phyloP scores from a whole-genome alignment of 2,888 invertebrate species.

The Epinotia nisella region DNA sequence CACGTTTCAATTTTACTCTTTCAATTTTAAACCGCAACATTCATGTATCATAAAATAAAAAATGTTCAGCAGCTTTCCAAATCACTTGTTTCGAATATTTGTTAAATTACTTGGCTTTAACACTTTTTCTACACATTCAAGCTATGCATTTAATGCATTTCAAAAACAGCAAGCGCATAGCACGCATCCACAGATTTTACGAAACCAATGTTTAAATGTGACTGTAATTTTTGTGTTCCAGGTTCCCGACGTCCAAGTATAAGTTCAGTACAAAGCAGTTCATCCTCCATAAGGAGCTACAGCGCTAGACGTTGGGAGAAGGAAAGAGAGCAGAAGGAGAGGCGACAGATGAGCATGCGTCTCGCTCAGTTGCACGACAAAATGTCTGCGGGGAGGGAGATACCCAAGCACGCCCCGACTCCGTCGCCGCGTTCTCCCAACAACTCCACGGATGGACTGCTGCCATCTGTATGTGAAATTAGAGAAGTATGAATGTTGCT shows the following conservation, averaged over 20 bases:
- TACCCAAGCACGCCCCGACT: slow-evolving; percentile 85
- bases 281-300: slow-evolving; percentile 92
- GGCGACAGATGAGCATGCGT: slow-evolving; percentile 91
- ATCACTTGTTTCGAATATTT: slow-evolving; percentile 3
- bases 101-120: slow-evolving; percentile 18
- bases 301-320: slow-evolving; percentile 91
- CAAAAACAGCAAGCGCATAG: slow-evolving; percentile 48
- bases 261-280: slow-evolving; percentile 93
- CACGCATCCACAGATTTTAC: slow-evolving; percentile 43
- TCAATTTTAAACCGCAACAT: not conserved
- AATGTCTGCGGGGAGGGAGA: slow-evolving; percentile 81
- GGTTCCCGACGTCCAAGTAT: slow-evolving; percentile 95
- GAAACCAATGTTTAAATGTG: slow-evolving; percentile 41
- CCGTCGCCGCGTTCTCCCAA: slow-evolving; percentile 91
- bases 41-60: not conserved
- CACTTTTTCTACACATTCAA: slow-evolving; percentile 26
- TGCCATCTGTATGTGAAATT: slow-evolving; percentile 92
- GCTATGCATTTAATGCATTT: slow-evolving; percentile 42
- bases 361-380: slow-evolving; percentile 88
- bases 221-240: slow-evolving; percentile 62
- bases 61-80: slow-evolving; percentile 19
- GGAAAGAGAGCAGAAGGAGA: slow-evolving; percentile 92
- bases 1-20: not conserved
- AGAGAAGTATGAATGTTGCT: slow-evolving; percentile 86
- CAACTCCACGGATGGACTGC: slow-evolving; percentile 92